These are phyloP conservation scores for Lipophrys pholis DNA, from an alignment of 2,113 vertebrate genomes.

Conservation along the genomic window DNA sequence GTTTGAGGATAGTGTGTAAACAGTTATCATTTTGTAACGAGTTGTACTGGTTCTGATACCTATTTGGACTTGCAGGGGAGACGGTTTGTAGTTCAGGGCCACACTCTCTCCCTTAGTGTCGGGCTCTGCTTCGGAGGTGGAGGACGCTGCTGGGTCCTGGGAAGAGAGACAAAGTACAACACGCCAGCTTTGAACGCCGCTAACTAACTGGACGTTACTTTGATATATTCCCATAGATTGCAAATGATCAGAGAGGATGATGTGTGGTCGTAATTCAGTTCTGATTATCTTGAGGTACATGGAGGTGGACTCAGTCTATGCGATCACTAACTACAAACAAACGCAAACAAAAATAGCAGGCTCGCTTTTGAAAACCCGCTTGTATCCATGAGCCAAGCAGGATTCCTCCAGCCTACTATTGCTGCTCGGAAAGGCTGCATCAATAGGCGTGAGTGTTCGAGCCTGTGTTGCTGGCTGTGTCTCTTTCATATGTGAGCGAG, in stretches of 20 bases:
- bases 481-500: conserved; percentile 53
- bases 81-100: conserved; percentile 97
- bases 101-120: conserved; percentile 91
- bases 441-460: conserved; percentile 67
- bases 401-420: conserved; percentile 33
- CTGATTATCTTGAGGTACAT: not conserved
- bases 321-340: not conserved
- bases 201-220: too few relatives aligned
- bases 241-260: too few relatives aligned
- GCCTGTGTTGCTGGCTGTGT: conserved; percentile 37
- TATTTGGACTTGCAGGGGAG: conserved; percentile 95
- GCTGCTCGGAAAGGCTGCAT: conserved; percentile 42
- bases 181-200: too few relatives aligned
- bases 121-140: conserved; percentile 89
- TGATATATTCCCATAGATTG: too few relatives aligned
- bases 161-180: conserved; percentile 14
- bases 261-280: conserved; percentile 32
- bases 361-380: conserved; percentile 12
- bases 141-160: conserved; percentile 90
- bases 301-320: conserved; percentile 15
- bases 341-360: not conserved
- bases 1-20: not conserved
- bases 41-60: conserved; percentile 77
- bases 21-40: not conserved
- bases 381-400: conserved; percentile 31